Evolutionary conservation across 2,113 vertebrate genomes (phyloP), one percentile per base, ranked within the genome.

Genomic region (Thermophis baileyi): DNA sequence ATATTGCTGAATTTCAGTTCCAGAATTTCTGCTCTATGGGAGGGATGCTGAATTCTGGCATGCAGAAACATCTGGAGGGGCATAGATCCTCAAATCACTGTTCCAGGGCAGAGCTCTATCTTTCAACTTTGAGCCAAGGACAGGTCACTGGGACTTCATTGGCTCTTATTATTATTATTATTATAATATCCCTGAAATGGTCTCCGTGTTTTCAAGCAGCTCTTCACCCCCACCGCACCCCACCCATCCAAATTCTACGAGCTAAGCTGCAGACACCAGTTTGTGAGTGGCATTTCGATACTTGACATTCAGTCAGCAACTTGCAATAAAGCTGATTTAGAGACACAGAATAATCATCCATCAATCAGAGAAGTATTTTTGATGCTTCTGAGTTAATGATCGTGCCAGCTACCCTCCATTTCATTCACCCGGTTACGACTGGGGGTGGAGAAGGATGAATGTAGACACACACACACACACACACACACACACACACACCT

Each of bases 271-370:
- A 96, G 46, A 0, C 27, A 35, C 30, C n/a, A 10, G n/a, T 90
- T 63, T 46, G 51, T 90, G 93, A 95, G 6, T 30, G 90, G 57
- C 50, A 90, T 22, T 60, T 91, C 60, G 24, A 74, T 51, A 35
- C 92, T 91, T 30, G 35, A 2, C 25, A 44, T 92, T 88, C 90
- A 60, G 40, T n/a, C 14, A 63, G 0, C 12, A 49, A 12, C 74
- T 69, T 74, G 46, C 10, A 14, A 87, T 60, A 88, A 51, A 49
- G 86, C 27, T 88, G 1, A 10, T 47, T 94, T 60, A 95, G 74
- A 89, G 8, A 88, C 1, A 57, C 0, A 8, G 9, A 0, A 1
- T 47, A 86, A 81, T 90, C 50, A 85, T 92, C 10, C 91, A 0
- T 88, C 60, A 95, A 74, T 91, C 74, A 85, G 22, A 91, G 51